Evolutionary conservation across 1,140 invertebrate species (phyloP), one percentile per base, ranked within the genome.

Genomic region (Lethocerus indicus): DNA sequence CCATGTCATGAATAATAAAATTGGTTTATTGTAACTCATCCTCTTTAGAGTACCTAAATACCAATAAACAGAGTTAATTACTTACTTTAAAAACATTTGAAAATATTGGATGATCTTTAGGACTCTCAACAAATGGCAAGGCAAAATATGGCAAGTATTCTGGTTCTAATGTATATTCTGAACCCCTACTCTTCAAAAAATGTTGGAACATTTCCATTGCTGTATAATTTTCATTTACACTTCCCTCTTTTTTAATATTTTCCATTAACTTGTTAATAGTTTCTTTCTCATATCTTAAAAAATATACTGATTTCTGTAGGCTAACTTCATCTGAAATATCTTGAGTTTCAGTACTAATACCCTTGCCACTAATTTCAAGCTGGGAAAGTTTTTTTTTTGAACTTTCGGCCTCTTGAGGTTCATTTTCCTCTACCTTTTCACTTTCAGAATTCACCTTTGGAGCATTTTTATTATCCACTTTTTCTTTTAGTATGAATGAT

Each of bases 121-220:
- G 71, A 56, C 71, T 66, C 27, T 65, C 63, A 18, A 75, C 68
- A 58, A 70, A 75, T 0, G 74, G 73, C 23, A 78, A 57, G 28
- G 73, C 73, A 58, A 73, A 77, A 56, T 67, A 75, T 6, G 70
- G 67, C 46, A 74, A 56, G 49, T 75, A 70, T 54, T 76, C 71
- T 46, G 64, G 65, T 36, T 71, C 71, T 45, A 70, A 62, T 45
- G 71, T 72, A 14, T 75, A 63, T 35, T 65, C 60, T 7, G 65
- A 60, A 44, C 73, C 72, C 56, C 66, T 62, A 1, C 64, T 70
- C 53, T 68, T 69, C 12, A 78, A 57, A 57, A 70, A 78, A 25
- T 59, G 59, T 52, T 70, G 66, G 49, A 75, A 70, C 29, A 66
- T 62, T 14, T 59, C 57, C 71, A 75, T 74, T 9, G 60, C 53